Conservation (phyloP, 1,140 invertebrate genomes). For the Diploscapter pachys region DNA sequence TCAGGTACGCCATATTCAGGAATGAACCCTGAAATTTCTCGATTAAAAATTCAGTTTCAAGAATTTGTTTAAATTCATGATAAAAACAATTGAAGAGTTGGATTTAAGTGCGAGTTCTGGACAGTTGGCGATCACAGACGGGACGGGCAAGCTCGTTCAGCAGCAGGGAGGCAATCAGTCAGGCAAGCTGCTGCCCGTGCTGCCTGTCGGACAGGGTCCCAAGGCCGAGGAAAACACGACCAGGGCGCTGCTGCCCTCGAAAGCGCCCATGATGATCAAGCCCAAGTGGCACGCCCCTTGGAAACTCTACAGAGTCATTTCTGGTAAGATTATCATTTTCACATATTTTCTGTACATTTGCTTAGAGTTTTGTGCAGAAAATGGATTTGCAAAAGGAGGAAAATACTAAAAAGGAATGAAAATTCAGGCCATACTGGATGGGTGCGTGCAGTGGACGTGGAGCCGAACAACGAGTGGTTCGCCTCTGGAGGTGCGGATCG, state of each 20-base stretch:
- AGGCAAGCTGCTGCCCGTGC: slow-evolving; percentile 7
- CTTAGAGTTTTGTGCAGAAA: background rate
- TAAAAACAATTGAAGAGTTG: too few species aligned
- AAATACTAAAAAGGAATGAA: background rate
- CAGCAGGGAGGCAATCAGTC: slow-evolving; percentile 6
- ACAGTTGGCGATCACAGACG: slow-evolving; percentile 29
- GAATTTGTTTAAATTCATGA: too few species aligned
- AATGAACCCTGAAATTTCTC: too few species aligned
- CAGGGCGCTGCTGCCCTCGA: slow-evolving; percentile 63
- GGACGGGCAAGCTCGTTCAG: slow-evolving; percentile 15
- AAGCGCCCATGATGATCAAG: slow-evolving; percentile 83
- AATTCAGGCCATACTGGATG: slow-evolving; percentile 82
- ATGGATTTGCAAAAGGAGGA: background rate
- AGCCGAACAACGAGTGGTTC: slow-evolving; percentile 95
- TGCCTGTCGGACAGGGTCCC: slow-evolving; percentile 36
- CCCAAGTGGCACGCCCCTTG: slow-evolving; percentile 98
- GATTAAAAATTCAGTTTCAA: too few species aligned
- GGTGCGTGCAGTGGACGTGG: slow-evolving; percentile 93
- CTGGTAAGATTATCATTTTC: slow-evolving; percentile 62
- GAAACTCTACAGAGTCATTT: slow-evolving; percentile 94
- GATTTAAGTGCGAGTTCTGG: too few species aligned
- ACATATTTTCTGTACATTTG: too few species aligned
- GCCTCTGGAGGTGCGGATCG: slow-evolving; percentile 88
- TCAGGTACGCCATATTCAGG: too few species aligned
- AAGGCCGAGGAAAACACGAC: slow-evolving; percentile 54